phyloP scores from a whole-genome alignment of 2,888 invertebrate genomes.

The Mythimna impura region DNA sequence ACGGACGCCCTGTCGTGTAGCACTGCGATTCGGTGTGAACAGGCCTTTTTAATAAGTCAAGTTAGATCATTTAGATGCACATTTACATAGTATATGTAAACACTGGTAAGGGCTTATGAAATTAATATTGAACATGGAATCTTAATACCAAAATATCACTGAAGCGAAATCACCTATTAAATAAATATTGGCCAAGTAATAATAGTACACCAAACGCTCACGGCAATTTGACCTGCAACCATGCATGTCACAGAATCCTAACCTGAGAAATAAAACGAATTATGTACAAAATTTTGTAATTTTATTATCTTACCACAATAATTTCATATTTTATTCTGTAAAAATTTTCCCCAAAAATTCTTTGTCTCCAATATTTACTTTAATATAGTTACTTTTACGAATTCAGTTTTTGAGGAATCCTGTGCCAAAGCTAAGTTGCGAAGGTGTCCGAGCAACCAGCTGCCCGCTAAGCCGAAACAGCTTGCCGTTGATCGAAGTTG shows the following conservation, averaged over 20 bases:
- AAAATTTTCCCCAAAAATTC: constrained; percentile 4
- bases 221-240: no score
- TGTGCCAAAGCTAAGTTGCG: constrained; percentile 77
- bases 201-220: no score
- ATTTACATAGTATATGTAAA: no score
- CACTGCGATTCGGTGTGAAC: no score
- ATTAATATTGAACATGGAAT: background rate
- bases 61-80: no score
- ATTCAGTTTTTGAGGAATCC: constrained; percentile 65
- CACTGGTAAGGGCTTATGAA: background rate
- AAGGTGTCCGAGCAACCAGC: constrained; percentile 76
- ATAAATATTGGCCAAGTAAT: no score
- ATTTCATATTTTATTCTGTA: constrained; percentile 31
- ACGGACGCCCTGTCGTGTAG: no score
- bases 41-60: no score
- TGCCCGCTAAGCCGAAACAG: constrained; percentile 83
- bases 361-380: constrained; percentile 3
- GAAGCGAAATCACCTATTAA: no score
- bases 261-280: constrained; percentile 10
- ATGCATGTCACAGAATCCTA: background rate
- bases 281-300: constrained; percentile 10
- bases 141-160: no score
- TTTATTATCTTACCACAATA: constrained; percentile 29
- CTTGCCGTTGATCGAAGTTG: constrained; percentile 83
- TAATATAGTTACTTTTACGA: constrained; percentile 6